A percentile compares a stretch with the other conserved stretches of the same genome.
Evolutionary conservation across 2,113 vertebrate genomes (phyloP).

Genomic region (Zosterops lateralis): DNA sequence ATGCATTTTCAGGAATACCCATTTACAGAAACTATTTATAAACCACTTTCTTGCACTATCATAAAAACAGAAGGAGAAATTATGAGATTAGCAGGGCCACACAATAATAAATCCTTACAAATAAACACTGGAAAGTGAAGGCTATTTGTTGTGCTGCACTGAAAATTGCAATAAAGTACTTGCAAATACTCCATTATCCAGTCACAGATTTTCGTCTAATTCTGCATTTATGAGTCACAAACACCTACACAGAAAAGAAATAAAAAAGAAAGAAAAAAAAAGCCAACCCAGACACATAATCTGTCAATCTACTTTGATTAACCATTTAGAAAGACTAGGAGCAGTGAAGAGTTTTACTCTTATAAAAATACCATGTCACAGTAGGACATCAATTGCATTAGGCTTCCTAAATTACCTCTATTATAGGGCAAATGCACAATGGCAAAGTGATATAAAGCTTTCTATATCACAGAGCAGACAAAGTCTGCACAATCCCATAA

Average conservation of each 20-base stretch:
- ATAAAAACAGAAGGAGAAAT: constrained; percentile 51
- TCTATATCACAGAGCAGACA: neutral
- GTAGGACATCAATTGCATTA: neutral
- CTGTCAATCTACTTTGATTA: constrained; percentile 44
- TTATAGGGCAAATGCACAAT: neutral
- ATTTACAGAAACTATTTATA: constrained; percentile 56
- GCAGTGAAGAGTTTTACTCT: neutral
- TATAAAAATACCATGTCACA: neutral
- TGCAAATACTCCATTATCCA: constrained; percentile 56
- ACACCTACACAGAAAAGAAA: constrained; percentile 37
- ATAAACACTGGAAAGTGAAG: constrained; percentile 14
- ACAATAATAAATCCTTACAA: constrained; percentile 49
- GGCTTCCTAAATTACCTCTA: constrained; percentile 5
- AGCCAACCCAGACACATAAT: constrained; percentile 26
- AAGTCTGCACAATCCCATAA: constrained; percentile 19
- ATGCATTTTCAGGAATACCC: constrained; percentile 55
- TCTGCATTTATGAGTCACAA: constrained; percentile 69
- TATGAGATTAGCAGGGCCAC: constrained; percentile 10
- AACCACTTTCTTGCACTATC: constrained; percentile 26
- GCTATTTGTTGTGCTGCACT: constrained; percentile 33
- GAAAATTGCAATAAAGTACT: constrained; percentile 52
- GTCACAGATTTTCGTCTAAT: constrained; percentile 62
- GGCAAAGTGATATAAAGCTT: neutral
- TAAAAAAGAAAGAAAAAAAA: neutral
- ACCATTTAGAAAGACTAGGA: neutral